Evolutionary conservation across 1,140 invertebrate genomes (phyloP), one percentile per base, ranked within the genome.

Genomic region (Medauroidea extradentata): DNA sequence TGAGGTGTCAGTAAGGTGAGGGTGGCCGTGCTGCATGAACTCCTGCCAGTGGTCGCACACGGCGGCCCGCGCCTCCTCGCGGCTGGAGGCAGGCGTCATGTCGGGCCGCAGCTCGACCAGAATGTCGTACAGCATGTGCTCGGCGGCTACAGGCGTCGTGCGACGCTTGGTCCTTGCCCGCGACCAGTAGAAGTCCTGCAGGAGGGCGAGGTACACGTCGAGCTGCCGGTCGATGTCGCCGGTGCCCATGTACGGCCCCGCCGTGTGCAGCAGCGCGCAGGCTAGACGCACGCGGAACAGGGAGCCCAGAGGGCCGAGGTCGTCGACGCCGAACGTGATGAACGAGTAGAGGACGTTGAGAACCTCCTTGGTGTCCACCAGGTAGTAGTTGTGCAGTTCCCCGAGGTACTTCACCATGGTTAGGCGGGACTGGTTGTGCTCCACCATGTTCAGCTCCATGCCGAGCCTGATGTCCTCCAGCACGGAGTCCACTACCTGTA

Each of bases 341-440:
- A 98, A 85, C 2, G 91, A 90, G 74, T 98, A 98, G 0, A 98
- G 75, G 1, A 90, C 88, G 64, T 85, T 75, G 61, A 82, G 39
- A 80, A 48, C 79, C 67, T 97, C 91, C 2, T 87, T 80, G 23
- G 92, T 96, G 69, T 98, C 94, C 1, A 98, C 84, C 73, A 98
- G 83, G 63, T 93, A 84, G 72, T 98, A 98, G 73, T 97, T 98
- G 72, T 99, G 99, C 23, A 99, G 77, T 74, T 99, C 96, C 11
- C 82, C 96, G 14, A 99, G 78, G 75, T 94, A 99, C 73, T 93
- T 90, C 11, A 95, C 88, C 78, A 94, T 93, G 9, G 93, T 92
- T 8, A 98, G 88, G 61, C 96, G 80, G 41, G 93, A 81, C 75
- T 99, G 96, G 74, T 98, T 97, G 68, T 88, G 93, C 68, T 93